phyloP scores from a whole-genome alignment of 30 jellyfish, hydroid and myxozoan species.

The Morbakka virulenta region DNA sequence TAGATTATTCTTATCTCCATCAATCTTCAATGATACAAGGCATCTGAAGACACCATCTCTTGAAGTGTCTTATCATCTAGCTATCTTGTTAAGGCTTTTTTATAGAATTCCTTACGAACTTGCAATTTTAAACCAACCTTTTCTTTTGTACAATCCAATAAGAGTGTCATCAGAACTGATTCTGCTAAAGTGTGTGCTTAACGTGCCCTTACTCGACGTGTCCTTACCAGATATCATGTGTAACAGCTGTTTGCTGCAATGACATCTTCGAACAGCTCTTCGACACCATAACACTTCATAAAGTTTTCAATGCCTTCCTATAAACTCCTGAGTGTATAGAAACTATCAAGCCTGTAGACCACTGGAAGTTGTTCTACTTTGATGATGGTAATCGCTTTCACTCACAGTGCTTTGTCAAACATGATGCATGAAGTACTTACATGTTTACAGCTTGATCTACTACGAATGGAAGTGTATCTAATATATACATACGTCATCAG shows the following conservation, averaged over 20 bases:
- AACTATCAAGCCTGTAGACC: slow-evolving; percentile 61
- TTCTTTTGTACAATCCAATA: slow-evolving; percentile 6
- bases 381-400: slow-evolving; percentile 55
- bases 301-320: slow-evolving; percentile 40
- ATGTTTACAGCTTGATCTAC: slow-evolving; percentile 33
- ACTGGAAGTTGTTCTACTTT: slow-evolving; percentile 44
- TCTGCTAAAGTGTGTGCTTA: slow-evolving; percentile 54
- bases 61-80: background rate
- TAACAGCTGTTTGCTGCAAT: slow-evolving; percentile 47
- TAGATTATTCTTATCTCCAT: background rate
- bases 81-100: background rate
- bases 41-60: too few species aligned
- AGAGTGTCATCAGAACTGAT: slow-evolving; percentile 37
- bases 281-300: slow-evolving; percentile 70
- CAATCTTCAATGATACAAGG: too few species aligned
- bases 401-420: slow-evolving; percentile 61
- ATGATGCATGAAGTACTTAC: slow-evolving; percentile 32
- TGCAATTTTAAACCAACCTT: slow-evolving; percentile 1
- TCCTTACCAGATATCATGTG: slow-evolving; percentile 59
- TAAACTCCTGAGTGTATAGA: slow-evolving; percentile 65
- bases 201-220: slow-evolving; percentile 50
- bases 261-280: slow-evolving; percentile 49
- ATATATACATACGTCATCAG: slow-evolving; percentile 52
- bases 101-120: background rate
- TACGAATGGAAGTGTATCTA: slow-evolving; percentile 49